Evolutionary conservation across 2,888 invertebrate species (phyloP), one percentile per base, ranked within the genome.

Genomic region (Erebia aethiops): DNA sequence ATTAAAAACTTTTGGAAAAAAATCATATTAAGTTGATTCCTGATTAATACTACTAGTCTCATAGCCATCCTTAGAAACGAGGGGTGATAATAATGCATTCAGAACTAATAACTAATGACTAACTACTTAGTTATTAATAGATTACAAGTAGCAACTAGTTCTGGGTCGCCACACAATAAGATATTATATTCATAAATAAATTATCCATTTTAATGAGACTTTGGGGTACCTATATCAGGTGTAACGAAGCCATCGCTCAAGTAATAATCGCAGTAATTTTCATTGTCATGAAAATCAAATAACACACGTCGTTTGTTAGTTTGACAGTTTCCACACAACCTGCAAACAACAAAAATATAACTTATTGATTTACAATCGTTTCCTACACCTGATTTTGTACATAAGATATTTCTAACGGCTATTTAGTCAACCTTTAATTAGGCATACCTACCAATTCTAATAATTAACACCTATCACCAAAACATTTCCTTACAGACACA

Each of bases 181-280:
- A 35, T 35, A 35, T 35, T 35, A 35, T 35, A 35, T 35, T 35
- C 35, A 35, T 35, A 7, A 35, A 35, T 35, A 35, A 35, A 35
- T 35, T 35, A 35, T 35, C 35, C 35, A 35, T 35, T 35, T 35
- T 35, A 35, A 35, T 7, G 7, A 35, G 35, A 35, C 11, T 54
- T 5, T 60, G 18, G 21, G 13, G 71, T 85, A 95, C 95, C 93
- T 70, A 95, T 87, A 78, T 95, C 94, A n/a, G 95, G 95, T 5
- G 84, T 82, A 0, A 86, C 79, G 77, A 92, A 95, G 9, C 90
- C 88, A 2, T 90, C 86, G 18, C 88, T 87, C 7, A 82, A 80
- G 67, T 86, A 87, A 75, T 94, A 95, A 14, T 95, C 92, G 65
- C 93, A 91, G 79, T 95, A 95, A 0, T 94, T 85, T 70, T 83